These are phyloP conservation scores for Loripinus fragilis DNA, from an alignment of 2,888 invertebrate genomes.

Conservation along the genomic window DNA sequence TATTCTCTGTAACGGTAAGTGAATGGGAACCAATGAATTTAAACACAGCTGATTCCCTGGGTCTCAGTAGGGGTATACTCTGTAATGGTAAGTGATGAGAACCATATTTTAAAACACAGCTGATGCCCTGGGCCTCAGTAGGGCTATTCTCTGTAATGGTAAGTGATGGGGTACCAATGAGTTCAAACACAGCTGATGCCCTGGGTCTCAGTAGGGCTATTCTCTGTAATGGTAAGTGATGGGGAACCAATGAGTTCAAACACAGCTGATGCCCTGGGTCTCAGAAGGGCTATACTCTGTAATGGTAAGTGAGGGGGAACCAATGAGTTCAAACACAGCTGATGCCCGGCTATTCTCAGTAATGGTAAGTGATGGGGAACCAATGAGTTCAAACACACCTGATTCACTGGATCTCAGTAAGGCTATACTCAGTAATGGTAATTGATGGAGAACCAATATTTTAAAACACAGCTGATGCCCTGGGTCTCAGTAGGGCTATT, in stretches of 20 bases:
- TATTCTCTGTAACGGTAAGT: conserved; percentile 85
- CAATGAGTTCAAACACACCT: conserved; percentile 92
- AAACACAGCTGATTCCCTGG: conserved; percentile 87
- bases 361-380: conserved; percentile 86
- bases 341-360: conserved; percentile 98
- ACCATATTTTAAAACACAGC: conserved; percentile 88
- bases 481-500: conserved; percentile 87
- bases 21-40: conserved; percentile 86
- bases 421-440: conserved; percentile 96
- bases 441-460: conserved; percentile 83
- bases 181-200: conserved; percentile 93
- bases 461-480: conserved; percentile 91
- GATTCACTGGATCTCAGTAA: conserved; percentile 97
- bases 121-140: conserved; percentile 96
- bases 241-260: conserved; percentile 88
- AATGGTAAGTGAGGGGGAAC: conserved; percentile 87
- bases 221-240: conserved; percentile 92
- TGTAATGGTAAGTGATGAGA: conserved; percentile 88
- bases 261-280: conserved; percentile 94
- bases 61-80: conserved; percentile 96
- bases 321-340: conserved; percentile 92
- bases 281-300: conserved; percentile 98
- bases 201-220: conserved; percentile 97
- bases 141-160: conserved; percentile 97
- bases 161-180: conserved; percentile 93